Percentiles rank a stretch among this genome's conserved stretches.
Conservation (phyloP, 2,113 vertebrate genomes). For the Fregata magnificens region DNA sequence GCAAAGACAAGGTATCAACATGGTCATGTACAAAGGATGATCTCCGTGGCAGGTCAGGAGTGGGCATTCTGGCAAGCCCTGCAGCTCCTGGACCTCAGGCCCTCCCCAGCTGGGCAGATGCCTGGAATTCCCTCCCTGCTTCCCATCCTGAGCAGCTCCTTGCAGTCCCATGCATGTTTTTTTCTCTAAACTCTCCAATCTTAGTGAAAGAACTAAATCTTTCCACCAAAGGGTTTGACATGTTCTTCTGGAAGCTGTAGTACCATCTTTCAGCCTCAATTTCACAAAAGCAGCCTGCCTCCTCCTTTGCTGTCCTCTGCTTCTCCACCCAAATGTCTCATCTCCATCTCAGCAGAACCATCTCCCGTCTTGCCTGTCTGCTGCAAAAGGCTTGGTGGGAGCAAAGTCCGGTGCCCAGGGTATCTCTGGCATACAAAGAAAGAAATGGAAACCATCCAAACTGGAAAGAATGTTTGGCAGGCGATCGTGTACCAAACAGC, state of each 20-base stretch:
- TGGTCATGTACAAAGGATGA: background rate
- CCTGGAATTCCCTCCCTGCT: background rate
- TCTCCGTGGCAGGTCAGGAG: background rate
- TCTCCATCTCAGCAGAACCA: background rate
- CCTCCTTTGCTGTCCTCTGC: background rate
- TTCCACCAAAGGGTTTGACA: background rate
- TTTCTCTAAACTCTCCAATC: background rate
- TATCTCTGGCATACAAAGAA: background rate
- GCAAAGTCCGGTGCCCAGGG: background rate
- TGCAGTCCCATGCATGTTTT: background rate
- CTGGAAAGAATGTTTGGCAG: slow-evolving; percentile 11
- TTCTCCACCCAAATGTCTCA: background rate
- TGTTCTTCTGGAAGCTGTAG: background rate
- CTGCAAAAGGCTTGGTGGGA: background rate
- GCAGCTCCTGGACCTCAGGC: background rate
- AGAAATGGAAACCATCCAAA: slow-evolving; percentile 6
- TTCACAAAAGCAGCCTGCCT: background rate
- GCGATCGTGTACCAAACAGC: background rate
- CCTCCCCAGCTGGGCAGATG: background rate
- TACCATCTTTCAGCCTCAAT: background rate
- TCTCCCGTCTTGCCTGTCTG: background rate
- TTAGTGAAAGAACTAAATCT: background rate
- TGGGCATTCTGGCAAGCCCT: background rate
- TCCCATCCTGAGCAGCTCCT: background rate
- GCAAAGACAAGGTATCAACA: background rate